Base-by-base conservation (phyloP, 2,113 vertebrate species). In the Sinosuthora webbiana region DNA sequence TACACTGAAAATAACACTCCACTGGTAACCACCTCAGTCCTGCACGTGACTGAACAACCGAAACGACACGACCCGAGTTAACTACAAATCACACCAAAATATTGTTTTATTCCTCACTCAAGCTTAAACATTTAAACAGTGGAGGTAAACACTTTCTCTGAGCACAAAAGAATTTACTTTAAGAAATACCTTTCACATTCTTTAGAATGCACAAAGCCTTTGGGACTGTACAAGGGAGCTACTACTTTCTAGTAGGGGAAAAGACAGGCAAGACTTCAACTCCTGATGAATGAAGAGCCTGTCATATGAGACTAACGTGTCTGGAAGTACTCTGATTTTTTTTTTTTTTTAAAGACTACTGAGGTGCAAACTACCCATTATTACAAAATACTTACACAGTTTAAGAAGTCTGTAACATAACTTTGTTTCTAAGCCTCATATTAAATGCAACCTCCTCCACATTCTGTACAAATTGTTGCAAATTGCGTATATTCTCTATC, bases 151-250 rank as follows among this genome's bases (percentile, higher is more conserved):
- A 83, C 47, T 15, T 79, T 35, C 33, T 71, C 87, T 3, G 10
- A 63, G 47, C 35, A 80, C 28, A 47, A 55, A 79, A 87, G 18
- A 76, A 93, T 74, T 93, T 69, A 69, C 59, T 93, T 87, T 21
- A 79, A 88, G 42, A 94, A 93, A 88, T 55, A 89, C n/a, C 42
- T 94, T 94, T 47, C 57, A 50, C 30, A 37, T 89, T 81, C 86
- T 88, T 85, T 63, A 92, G 53, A 69, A 60, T 1, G 2, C 44
- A 49, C 28, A 91, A 76, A 53, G 67, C 57, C 56, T 79, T 79
- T 49, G 42, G 69, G 67, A 90, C 41, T 33, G 25, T 41, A 81
- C 15, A 62, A 11, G 41, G 55, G 16, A 78, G 35, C 21, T 64
- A 31, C 69, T 44, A 4, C 71, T 70, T 83, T 63, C 39, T 60